A percentile compares a stretch with the other conserved stretches of the same genome.
Evolutionary conservation across 2,113 vertebrate genomes (phyloP).

Genomic region (Panthera uncia): DNA sequence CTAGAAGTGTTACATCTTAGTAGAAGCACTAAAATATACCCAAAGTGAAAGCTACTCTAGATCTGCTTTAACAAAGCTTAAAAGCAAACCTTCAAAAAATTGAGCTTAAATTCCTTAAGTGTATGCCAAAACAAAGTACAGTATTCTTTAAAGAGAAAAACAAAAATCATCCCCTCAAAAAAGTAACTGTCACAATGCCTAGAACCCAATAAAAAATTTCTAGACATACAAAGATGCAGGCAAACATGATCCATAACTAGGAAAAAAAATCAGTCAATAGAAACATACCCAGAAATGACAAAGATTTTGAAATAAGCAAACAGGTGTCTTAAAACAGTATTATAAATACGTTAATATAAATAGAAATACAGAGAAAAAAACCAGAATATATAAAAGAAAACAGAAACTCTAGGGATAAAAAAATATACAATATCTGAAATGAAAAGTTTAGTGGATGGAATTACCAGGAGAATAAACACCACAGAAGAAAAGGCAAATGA

Average conservation of each 20-base stretch:
- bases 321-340: background rate
- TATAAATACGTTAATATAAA: background rate
- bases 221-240: background rate
- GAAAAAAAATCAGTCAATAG: background rate
- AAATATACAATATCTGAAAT: background rate
- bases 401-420: background rate
- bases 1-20: background rate
- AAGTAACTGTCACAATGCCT: background rate
- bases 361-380: background rate
- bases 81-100: background rate
- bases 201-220: background rate
- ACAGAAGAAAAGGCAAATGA: background rate
- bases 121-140: background rate
- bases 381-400: background rate
- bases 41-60: background rate
- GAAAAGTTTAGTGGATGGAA: background rate
- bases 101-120: background rate
- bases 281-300: background rate
- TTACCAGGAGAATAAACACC: background rate
- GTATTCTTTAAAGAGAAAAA: background rate
- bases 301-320: background rate
- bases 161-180: background rate
- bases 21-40: background rate
- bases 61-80: background rate
- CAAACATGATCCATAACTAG: background rate